A percentile compares a stretch with the other conserved stretches of the same genome.
phyloP scores from a whole-genome alignment of 2,113 vertebrate species.

The Psammodynastes pulverulentus region DNA sequence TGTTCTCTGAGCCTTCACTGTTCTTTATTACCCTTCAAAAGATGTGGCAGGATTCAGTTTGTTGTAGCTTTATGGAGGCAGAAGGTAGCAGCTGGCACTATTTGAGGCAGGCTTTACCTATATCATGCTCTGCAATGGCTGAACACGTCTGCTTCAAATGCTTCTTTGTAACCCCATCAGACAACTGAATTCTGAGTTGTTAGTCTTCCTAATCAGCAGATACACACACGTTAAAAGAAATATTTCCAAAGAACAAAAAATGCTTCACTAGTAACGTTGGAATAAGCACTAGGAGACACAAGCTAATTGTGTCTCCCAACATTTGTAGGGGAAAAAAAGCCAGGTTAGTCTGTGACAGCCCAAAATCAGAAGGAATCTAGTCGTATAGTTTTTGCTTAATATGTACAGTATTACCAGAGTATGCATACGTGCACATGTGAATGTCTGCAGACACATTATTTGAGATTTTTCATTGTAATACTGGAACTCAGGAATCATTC shows the following conservation, averaged over 20 bases:
- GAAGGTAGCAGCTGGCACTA: neutral
- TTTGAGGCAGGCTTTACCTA: neutral
- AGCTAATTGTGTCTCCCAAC: neutral
- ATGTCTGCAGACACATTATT: neutral
- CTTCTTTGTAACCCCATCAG: neutral
- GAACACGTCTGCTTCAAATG: neutral
- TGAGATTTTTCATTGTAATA: neutral
- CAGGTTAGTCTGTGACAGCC: neutral
- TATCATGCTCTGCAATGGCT: neutral
- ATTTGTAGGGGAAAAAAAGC: neutral
- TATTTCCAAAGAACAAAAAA: neutral
- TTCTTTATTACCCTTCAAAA: neutral
- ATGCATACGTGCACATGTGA: no score
- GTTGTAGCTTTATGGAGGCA: neutral
- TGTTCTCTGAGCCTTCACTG: neutral
- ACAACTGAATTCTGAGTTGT: neutral
- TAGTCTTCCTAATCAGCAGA: neutral
- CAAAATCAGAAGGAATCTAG: neutral
- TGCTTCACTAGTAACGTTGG: neutral
- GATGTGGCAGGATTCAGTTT: neutral
- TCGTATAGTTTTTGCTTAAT: neutral
- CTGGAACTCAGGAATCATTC: neutral
- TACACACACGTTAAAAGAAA: neutral
- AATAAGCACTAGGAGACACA: neutral
- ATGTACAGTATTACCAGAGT: neutral